phyloP scores from a whole-genome alignment of 2,797 vertebrate genomes.

The Sciurus carolinensis region DNA sequence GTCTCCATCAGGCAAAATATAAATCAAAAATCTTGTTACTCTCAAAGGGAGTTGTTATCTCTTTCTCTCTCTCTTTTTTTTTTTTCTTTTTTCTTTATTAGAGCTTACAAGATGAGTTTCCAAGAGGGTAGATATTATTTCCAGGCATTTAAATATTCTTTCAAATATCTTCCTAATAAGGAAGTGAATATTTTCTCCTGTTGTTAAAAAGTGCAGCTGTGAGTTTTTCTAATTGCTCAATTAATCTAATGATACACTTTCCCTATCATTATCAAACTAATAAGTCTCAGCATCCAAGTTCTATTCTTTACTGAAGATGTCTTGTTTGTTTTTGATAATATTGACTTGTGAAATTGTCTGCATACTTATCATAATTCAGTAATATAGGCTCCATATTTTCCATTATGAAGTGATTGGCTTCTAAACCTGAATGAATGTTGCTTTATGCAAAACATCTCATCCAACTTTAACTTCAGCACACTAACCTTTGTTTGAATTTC shows the following conservation, averaged over 20 bases:
- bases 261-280: constrained; percentile 86
- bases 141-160: constrained; percentile 78
- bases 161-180: constrained; percentile 86
- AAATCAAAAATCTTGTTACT: constrained; percentile 80
- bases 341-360: constrained; percentile 81
- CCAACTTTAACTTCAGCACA: background rate
- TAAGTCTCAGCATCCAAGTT: constrained; percentile 78
- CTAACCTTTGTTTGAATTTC: background rate
- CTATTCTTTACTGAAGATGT: constrained; percentile 79
- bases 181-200: constrained; percentile 78
- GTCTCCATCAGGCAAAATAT: constrained; percentile 73
- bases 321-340: constrained; percentile 79
- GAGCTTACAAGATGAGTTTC: constrained; percentile 53
- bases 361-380: constrained; percentile 68
- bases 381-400: constrained; percentile 48
- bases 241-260: constrained; percentile 90
- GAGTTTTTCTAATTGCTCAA: constrained; percentile 89
- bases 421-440: constrained; percentile 33
- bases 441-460: background rate
- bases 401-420: constrained; percentile 45
- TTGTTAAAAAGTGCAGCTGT: constrained; percentile 89
- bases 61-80: background rate
- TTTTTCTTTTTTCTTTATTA: constrained; percentile 69
- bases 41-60: constrained; percentile 78
- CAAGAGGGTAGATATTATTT: constrained; percentile 78